Evolutionary conservation across 2,888 invertebrate genomes (phyloP).

Genomic region (Archaeoteleia sp.): DNA sequence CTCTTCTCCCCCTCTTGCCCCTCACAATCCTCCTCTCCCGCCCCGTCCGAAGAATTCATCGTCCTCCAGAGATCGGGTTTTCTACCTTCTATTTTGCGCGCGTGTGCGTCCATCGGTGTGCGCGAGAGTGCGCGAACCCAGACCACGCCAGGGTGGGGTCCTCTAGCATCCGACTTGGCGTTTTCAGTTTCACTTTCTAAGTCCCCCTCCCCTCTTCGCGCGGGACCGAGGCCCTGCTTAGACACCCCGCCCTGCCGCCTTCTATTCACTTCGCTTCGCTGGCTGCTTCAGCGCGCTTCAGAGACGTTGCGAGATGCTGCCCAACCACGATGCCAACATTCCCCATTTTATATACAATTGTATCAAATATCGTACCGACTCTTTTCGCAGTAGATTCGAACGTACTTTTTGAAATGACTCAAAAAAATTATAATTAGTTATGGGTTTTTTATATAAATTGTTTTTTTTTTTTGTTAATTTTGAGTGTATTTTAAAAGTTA

Average conservation of each 20-base stretch:
- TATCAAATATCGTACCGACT: no score
- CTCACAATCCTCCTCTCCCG: constrained; percentile 9
- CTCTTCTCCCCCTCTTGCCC: constrained; percentile 5
- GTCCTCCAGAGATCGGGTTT: constrained; percentile 42
- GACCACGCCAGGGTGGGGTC: constrained; percentile 74
- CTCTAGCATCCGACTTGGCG: constrained; percentile 70
- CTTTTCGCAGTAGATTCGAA: no score
- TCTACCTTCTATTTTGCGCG: constrained; percentile 47
- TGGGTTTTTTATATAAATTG: no score
- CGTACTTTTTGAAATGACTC: no score
- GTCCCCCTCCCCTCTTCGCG: constrained; percentile 58
- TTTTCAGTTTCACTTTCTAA: constrained; percentile 75
- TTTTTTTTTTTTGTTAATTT: no score
- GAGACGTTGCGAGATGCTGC: constrained; percentile 24
- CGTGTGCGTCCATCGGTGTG: constrained; percentile 22
- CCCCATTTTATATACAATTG: no score
- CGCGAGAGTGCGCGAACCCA: constrained; percentile 44
- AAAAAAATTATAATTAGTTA: no score
- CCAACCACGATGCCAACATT: no score
- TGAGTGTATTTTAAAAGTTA: no score
- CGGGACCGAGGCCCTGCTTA: constrained; percentile 51
- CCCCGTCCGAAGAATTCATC: constrained; percentile 35
- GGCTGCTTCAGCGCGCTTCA: constrained; percentile 7
- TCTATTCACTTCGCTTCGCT: constrained; percentile 41
- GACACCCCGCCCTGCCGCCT: constrained; percentile 58